Conservation (phyloP, 2,888 invertebrate species). For the Lochmaea capreae region DNA sequence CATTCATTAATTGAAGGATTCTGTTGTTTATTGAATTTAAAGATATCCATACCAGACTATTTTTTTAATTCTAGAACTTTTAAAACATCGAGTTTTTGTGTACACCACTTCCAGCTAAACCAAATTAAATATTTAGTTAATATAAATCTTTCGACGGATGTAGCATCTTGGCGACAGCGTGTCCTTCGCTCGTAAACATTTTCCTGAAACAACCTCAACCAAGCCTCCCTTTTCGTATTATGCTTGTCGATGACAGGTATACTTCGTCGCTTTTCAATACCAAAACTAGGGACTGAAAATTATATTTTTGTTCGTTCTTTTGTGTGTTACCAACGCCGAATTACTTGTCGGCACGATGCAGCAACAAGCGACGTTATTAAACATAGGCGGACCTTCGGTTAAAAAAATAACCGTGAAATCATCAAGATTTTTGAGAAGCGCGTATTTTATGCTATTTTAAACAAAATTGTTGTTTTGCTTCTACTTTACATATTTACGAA, state of each 20-base stretch:
- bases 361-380: neutral
- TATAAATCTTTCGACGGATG: neutral
- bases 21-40: too few relatives aligned
- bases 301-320: conserved; percentile 39
- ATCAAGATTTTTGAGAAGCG: too few relatives aligned
- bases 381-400: conserved; percentile 1
- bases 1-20: too few relatives aligned
- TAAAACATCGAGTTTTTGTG: neutral
- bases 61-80: too few relatives aligned
- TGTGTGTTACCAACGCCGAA: conserved; percentile 30
- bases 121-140: neutral
- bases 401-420: too few relatives aligned
- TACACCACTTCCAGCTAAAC: too few relatives aligned
- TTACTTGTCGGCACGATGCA: conserved; percentile 16
- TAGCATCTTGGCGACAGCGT: conserved; percentile 1
- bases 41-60: too few relatives aligned
- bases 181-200: conserved; percentile 25
- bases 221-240: conserved; percentile 27
- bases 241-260: conserved; percentile 48
- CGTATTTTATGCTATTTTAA: too few relatives aligned
- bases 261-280: conserved; percentile 43
- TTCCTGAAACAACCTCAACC: conserved; percentile 16
- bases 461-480: too few relatives aligned
- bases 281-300: conserved; percentile 32
- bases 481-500: too few relatives aligned